phyloP scores from a whole-genome alignment of 1,140 invertebrate species.

The Hermetia illucens region DNA sequence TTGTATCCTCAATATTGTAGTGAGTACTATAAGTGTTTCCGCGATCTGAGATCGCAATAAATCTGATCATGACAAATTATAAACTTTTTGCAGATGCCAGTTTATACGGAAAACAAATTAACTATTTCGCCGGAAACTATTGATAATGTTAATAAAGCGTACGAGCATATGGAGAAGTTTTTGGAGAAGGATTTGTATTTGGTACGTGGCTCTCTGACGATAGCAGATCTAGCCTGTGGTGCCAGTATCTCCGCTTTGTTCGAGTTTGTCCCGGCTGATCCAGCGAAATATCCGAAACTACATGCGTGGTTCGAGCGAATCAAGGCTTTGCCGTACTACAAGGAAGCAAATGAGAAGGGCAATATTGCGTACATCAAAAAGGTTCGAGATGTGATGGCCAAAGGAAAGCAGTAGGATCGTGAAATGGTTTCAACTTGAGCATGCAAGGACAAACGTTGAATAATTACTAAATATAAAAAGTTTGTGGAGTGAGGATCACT shows the following conservation, averaged over 20 bases:
- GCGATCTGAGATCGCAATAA: too few species aligned
- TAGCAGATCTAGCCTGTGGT: conserved; percentile 28
- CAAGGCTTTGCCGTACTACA: conserved; percentile 11
- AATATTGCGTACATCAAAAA: too few species aligned
- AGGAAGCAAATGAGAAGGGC: conserved; percentile 10
- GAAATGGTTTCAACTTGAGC: too few species aligned
- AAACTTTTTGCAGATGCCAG: neutral
- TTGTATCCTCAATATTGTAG: too few species aligned
- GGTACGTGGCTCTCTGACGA: conserved; percentile 19
- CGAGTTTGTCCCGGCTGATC: conserved; percentile 4
- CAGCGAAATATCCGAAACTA: conserved; percentile 11
- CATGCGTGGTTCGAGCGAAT: conserved; percentile 10
- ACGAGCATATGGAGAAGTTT: conserved; percentile 9
- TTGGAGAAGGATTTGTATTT: conserved; percentile 13
- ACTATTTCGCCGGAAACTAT: neutral
- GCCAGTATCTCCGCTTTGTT: conserved; percentile 19
- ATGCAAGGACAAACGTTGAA: too few species aligned
- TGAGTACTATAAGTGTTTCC: too few species aligned
- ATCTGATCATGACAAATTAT: too few species aligned
- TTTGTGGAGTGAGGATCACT: too few species aligned
- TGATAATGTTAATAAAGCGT: neutral
- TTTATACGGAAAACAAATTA: neutral
- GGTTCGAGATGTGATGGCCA: too few species aligned
- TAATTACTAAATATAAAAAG: too few species aligned
- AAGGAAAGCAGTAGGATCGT: too few species aligned